These are phyloP conservation scores for Eupithecia insigniata DNA, from an alignment of 2,888 invertebrate species.

Conservation along the genomic window DNA sequence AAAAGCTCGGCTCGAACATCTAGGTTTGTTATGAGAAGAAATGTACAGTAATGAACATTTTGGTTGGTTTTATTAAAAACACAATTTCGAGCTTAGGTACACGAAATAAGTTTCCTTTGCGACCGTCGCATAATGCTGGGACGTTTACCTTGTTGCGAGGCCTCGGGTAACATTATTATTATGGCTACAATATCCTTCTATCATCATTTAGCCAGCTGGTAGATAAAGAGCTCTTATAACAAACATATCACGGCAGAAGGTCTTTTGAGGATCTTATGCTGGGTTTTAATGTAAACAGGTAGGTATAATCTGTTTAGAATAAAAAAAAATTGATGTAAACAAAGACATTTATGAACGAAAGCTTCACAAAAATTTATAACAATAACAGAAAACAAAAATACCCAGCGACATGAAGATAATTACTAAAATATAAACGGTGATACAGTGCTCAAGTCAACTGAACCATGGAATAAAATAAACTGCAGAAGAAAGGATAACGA, in stretches of 20 bases:
- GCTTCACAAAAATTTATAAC: no score
- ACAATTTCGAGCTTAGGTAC: constrained; percentile 17
- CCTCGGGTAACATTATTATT: constrained; percentile 7
- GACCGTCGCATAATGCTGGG: constrained; percentile 8
- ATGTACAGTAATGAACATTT: constrained; percentile 22
- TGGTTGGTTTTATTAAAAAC: constrained; percentile 27
- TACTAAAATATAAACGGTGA: no score
- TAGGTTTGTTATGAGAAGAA: constrained; percentile 23
- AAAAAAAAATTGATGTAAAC: no score
- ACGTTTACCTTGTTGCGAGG: constrained; percentile 8
- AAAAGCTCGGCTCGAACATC: constrained; percentile 21
- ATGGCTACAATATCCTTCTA: constrained; percentile 9
- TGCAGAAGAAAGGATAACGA: no score
- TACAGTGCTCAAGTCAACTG: no score
- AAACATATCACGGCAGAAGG: background rate
- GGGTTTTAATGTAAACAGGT: background rate
- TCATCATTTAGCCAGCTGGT: constrained; percentile 3
- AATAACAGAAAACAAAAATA: no score
- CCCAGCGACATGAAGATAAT: no score
- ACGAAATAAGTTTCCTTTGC: constrained; percentile 16
- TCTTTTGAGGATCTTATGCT: background rate
- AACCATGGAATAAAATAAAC: no score
- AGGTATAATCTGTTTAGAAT: no score
- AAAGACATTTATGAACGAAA: no score
- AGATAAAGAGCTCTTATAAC: background rate